Percentiles rank a stretch among this genome's conserved stretches.
Evolutionary conservation across 2,797 vertebrate species (phyloP).

Genomic region (Hemibagrus guttatus): DNA sequence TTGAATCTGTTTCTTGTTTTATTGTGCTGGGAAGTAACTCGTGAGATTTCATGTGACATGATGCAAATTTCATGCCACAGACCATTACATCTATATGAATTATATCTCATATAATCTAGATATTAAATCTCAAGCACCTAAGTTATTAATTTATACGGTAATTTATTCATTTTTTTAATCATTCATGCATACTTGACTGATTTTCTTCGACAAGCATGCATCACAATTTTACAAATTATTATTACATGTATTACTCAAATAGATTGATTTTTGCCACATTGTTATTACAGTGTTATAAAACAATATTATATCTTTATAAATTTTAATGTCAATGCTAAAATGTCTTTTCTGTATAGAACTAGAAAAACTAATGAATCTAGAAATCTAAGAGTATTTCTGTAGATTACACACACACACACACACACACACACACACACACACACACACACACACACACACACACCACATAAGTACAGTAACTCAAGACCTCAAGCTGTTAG

Average conservation of each 20-base stretch:
- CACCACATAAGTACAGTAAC: neutral
- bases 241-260: neutral
- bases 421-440: slow-evolving; percentile 3
- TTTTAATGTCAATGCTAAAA: too few species aligned
- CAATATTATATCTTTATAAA: neutral
- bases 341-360: neutral
- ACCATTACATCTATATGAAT: neutral
- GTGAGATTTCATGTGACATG: neutral
- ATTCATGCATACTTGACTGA: too few species aligned
- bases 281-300: neutral
- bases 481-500: neutral
- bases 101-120: too few species aligned
- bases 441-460: slow-evolving; percentile 6
- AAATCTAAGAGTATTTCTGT: neutral
- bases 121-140: neutral
- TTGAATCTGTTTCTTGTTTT: neutral
- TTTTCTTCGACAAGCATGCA: neutral
- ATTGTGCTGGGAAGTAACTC: neutral
- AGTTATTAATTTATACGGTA: neutral
- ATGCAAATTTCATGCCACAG: neutral
- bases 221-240: neutral
- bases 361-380: neutral
- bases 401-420: neutral
- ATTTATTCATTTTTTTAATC: neutral
- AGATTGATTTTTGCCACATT: neutral